Conservation (phyloP, 1,140 invertebrate species). For the Pachyrhynchus sulphureomaculatus region DNA sequence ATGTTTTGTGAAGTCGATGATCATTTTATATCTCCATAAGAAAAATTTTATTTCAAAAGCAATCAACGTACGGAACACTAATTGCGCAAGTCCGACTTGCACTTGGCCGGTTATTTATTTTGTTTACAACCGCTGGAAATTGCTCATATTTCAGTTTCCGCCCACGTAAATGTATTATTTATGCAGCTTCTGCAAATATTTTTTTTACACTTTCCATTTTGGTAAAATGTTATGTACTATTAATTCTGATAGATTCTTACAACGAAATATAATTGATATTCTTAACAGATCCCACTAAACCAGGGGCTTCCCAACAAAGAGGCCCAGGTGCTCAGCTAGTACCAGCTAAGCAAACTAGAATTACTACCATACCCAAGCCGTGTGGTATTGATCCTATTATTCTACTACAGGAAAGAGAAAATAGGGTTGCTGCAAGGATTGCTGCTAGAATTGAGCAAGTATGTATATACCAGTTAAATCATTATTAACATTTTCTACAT, state of each 20-base stretch:
- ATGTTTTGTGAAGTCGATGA: no score
- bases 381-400: constrained; percentile 90
- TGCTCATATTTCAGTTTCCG: no score
- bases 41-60: no score
- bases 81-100: no score
- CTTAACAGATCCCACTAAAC: constrained; percentile 7
- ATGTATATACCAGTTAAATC: neutral
- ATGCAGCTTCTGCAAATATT: neutral
- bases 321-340: constrained; percentile 19
- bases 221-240: no score
- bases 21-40: no score
- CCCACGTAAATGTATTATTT: no score
- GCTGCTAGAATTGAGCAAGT: constrained; percentile 78
- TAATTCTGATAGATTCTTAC: neutral
- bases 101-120: no score
- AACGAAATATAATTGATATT: neutral
- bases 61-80: no score
- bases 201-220: neutral
- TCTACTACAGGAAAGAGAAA: constrained; percentile 92
- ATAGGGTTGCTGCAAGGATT: constrained; percentile 81
- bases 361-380: constrained; percentile 89
- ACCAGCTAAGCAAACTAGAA: constrained; percentile 67
- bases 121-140: no score
- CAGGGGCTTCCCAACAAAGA: constrained; percentile 20
- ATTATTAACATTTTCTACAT: no score